A percentile compares a stretch with the other conserved stretches of the same genome.
These are phyloP conservation scores for Ennomos quercinarius DNA, from an alignment of 2,888 invertebrate genomes.

Conservation along the genomic window DNA sequence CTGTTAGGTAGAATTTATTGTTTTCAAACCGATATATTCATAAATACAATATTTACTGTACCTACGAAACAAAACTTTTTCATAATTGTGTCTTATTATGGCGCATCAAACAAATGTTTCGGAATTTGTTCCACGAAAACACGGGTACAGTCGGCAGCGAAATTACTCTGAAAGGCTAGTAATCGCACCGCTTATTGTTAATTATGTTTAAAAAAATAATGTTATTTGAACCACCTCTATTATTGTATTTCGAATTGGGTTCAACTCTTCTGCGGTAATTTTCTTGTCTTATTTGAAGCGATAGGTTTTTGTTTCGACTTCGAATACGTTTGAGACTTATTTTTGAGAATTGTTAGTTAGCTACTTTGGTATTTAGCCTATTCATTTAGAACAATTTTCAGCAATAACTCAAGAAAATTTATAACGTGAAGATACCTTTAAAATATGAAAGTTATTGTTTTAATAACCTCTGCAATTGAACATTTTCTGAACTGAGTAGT, in stretches of 20 bases:
- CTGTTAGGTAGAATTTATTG: constrained; percentile 7
- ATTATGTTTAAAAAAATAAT: constrained; percentile 69
- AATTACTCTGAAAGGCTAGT: constrained; percentile 65
- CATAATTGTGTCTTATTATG: constrained; percentile 83
- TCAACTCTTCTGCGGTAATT: constrained; percentile 46
- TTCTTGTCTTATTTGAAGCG: constrained; percentile 38
- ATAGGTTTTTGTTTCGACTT: constrained; percentile 25
- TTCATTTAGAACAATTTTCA: too few relatives aligned
- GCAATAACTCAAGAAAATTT: too few relatives aligned
- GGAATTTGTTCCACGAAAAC: constrained; percentile 83
- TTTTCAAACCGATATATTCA: constrained; percentile 11
- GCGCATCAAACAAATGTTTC: constrained; percentile 83
- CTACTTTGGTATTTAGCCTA: too few relatives aligned
- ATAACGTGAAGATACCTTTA: too few relatives aligned
- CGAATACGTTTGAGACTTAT: too few relatives aligned
- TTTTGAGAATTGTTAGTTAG: too few relatives aligned
- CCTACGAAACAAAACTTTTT: constrained; percentile 66
- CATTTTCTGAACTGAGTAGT: too few relatives aligned
- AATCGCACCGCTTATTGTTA: constrained; percentile 75
- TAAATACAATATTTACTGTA: constrained; percentile 41
- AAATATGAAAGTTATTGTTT: too few relatives aligned
- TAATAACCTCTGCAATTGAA: too few relatives aligned
- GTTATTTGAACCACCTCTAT: constrained; percentile 58
- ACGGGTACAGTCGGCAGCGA: constrained; percentile 71
- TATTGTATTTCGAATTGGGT: constrained; percentile 56